These are phyloP conservation scores for Dreissena rostriformis DNA, from an alignment of 1,140 invertebrate species.

Conservation along the genomic window DNA sequence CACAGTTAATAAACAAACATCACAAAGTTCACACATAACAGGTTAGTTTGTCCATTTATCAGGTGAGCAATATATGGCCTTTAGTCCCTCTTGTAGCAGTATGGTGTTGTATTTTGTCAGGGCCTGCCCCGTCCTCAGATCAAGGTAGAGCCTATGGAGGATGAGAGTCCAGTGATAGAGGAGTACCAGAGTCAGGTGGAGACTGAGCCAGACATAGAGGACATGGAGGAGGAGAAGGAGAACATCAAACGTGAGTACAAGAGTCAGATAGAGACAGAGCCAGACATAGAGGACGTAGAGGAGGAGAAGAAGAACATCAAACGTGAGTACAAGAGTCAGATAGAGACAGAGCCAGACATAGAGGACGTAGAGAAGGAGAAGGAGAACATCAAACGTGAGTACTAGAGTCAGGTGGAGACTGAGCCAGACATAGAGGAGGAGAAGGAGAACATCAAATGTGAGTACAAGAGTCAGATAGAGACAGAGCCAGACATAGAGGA, in stretches of 20 bases:
- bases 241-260: constrained; percentile 22
- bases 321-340: background rate
- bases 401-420: background rate
- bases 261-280: background rate
- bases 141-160: constrained; percentile 33
- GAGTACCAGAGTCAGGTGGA: constrained; percentile 49
- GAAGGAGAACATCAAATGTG: no score
- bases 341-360: background rate
- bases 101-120: no score
- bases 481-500: no score
- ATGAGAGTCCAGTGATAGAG: constrained; percentile 44
- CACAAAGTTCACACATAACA: background rate
- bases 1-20: no score
- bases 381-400: background rate
- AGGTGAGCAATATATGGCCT: background rate
- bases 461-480: no score
- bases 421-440: background rate
- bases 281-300: background rate
- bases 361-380: background rate
- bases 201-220: constrained; percentile 12
- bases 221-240: constrained; percentile 38
- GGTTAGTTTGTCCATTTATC: background rate
- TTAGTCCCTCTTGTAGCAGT: background rate
- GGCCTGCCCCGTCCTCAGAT: constrained; percentile 29
- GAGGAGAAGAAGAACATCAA: background rate